A percentile compares a stretch with the other conserved stretches of the same genome.
These are phyloP conservation scores for Drosophila littoralis DNA, from an alignment of 1,140 invertebrate genomes.

Conservation along the genomic window DNA sequence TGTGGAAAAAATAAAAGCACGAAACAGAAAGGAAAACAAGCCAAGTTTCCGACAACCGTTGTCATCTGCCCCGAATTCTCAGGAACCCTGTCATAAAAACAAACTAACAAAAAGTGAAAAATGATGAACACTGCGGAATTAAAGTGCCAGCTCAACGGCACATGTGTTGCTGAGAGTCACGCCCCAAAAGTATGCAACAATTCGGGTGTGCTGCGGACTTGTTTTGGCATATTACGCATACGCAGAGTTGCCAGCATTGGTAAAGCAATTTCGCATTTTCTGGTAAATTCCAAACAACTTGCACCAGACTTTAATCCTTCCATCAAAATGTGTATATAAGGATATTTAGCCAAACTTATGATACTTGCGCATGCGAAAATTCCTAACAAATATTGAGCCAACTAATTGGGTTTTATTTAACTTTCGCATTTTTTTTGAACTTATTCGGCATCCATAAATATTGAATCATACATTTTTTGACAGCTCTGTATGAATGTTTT, in stretches of 20 bases:
- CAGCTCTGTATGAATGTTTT: not conserved
- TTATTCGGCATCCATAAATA: not conserved
- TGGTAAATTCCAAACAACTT: not conserved
- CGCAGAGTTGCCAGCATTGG: constrained; percentile 14
- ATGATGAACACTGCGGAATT: constrained; percentile 16
- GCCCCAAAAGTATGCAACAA: constrained; percentile 49
- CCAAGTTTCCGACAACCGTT: constrained; percentile 69
- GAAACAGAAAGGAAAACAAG: constrained; percentile 29
- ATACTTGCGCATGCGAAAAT: not conserved
- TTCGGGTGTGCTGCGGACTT: not conserved
- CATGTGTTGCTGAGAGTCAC: not conserved
- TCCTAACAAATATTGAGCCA: constrained; percentile 8
- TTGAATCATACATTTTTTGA: constrained; percentile 15
- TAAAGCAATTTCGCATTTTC: not conserved
- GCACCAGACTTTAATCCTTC: not conserved
- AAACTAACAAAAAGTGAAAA: constrained; percentile 31
- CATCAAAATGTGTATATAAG: not conserved
- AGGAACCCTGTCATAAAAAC: constrained; percentile 18
- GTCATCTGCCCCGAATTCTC: constrained; percentile 48
- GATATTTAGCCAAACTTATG: not conserved
- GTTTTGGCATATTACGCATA: constrained; percentile 35
- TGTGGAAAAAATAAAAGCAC: constrained; percentile 19
- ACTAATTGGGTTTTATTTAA: constrained; percentile 13
- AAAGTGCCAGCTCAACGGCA: not conserved
- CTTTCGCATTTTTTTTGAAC: constrained; percentile 11